Evolutionary conservation across 2,113 vertebrate genomes (phyloP).

Genomic region (Zosterops japonicus): DNA sequence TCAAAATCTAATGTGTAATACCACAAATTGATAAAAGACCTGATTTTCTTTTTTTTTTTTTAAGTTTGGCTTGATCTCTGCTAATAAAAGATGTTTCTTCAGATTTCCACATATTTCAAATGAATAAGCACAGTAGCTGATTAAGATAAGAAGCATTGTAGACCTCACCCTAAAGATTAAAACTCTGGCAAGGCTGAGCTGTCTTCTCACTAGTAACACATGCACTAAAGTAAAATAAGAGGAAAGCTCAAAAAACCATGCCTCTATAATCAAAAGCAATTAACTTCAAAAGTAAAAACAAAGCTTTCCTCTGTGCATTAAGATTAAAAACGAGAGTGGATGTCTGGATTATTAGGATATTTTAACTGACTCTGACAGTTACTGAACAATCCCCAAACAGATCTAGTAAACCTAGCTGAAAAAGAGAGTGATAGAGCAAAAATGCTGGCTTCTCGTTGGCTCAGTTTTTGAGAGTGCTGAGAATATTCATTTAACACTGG

Average conservation of each 20-base stretch:
- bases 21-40: background rate
- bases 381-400: background rate
- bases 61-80: background rate
- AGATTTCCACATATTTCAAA: constrained; percentile 21
- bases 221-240: background rate
- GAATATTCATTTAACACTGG: background rate
- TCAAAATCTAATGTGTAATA: background rate
- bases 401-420: background rate
- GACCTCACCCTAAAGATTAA: constrained; percentile 40
- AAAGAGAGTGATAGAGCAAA: background rate
- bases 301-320: background rate
- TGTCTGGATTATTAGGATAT: background rate
- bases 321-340: background rate
- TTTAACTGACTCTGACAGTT: background rate
- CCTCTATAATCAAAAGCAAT: background rate
- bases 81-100: background rate
- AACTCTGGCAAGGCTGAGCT: background rate
- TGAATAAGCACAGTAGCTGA: constrained; percentile 40
- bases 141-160: constrained; percentile 33
- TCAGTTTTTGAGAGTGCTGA: background rate
- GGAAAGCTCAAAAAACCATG: background rate
- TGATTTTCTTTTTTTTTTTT: background rate
- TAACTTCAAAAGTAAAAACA: background rate
- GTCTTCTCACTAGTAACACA: background rate
- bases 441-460: background rate